These are phyloP conservation scores for Emberiza fucata DNA, from an alignment of 2,113 vertebrate genomes.

Conservation along the genomic window DNA sequence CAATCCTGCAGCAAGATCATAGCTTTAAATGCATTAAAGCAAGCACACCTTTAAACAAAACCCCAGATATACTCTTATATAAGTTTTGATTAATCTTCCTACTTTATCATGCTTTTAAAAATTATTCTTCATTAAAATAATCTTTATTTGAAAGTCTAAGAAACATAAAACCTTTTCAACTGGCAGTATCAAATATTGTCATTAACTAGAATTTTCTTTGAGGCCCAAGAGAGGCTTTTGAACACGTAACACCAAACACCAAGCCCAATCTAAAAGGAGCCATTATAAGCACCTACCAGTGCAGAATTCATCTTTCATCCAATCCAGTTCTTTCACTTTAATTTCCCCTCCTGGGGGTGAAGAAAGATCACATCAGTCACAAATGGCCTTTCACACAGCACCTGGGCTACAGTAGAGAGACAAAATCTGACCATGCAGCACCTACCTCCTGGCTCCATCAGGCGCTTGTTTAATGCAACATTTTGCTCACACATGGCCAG, in stretches of 20 bases:
- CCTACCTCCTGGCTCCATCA: constrained; percentile 76
- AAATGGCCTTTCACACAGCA: not conserved
- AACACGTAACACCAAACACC: not conserved
- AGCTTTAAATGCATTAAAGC: not conserved
- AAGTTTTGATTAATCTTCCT: not conserved
- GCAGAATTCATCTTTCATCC: constrained; percentile 82
- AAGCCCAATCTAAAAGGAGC: not conserved
- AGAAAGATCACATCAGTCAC: not conserved
- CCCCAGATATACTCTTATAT: accelerated
- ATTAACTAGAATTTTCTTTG: not conserved
- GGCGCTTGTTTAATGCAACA: constrained; percentile 78
- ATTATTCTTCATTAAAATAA: not conserved
- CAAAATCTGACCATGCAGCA: not conserved
- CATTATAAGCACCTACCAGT: constrained; percentile 74
- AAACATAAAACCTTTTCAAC: not conserved
- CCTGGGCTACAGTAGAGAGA: not conserved
- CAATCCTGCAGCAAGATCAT: not conserved
- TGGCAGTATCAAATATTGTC: not conserved
- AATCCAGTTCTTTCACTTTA: constrained; percentile 84
- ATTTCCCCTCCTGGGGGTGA: constrained; percentile 72
- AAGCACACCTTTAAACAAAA: not conserved
- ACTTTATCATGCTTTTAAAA: not conserved
- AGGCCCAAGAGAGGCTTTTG: not conserved
- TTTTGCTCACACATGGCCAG: constrained; percentile 89
- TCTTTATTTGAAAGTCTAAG: not conserved